These are phyloP conservation scores for Rhynchophorus ferrugineus DNA, from an alignment of 1,140 invertebrate genomes.

Conservation along the genomic window DNA sequence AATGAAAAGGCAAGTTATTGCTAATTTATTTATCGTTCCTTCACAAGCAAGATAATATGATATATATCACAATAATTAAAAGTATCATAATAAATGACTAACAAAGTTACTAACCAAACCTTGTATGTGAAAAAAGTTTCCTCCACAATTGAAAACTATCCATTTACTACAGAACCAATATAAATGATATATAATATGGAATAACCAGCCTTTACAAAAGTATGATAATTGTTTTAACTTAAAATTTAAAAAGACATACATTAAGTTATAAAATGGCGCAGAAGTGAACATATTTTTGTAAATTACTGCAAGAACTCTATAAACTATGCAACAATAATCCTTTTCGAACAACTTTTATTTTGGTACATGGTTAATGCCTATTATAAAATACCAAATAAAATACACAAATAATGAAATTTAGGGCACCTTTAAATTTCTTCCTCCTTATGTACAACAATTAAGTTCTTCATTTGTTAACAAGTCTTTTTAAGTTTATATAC, in stretches of 20 bases:
- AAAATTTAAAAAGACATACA: no score
- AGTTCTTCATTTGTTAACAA: neutral
- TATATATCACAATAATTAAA: slow-evolving; percentile 18
- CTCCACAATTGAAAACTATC: neutral
- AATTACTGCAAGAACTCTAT: neutral
- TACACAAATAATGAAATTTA: slow-evolving; percentile 6
- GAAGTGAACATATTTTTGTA: neutral
- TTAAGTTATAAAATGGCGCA: neutral
- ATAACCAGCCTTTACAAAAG: no score
- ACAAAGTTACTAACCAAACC: no score
- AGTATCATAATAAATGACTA: slow-evolving; percentile 11
- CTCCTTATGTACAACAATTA: slow-evolving; percentile 7
- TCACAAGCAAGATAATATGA: slow-evolving; percentile 4
- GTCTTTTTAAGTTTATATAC: slow-evolving; percentile 1
- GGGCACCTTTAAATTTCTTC: slow-evolving; percentile 10
- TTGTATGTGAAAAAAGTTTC: neutral
- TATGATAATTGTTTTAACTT: no score
- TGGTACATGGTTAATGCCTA: neutral
- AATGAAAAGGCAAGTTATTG: slow-evolving; percentile 5
- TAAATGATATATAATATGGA: neutral
- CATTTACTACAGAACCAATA: neutral
- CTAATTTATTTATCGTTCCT: slow-evolving; percentile 8
- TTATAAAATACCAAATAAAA: neutral
- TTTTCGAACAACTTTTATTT: neutral
- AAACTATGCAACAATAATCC: neutral